These are phyloP conservation scores for Drosophila pseudoananassae DNA, from an alignment of 1,140 invertebrate genomes.

Conservation along the genomic window DNA sequence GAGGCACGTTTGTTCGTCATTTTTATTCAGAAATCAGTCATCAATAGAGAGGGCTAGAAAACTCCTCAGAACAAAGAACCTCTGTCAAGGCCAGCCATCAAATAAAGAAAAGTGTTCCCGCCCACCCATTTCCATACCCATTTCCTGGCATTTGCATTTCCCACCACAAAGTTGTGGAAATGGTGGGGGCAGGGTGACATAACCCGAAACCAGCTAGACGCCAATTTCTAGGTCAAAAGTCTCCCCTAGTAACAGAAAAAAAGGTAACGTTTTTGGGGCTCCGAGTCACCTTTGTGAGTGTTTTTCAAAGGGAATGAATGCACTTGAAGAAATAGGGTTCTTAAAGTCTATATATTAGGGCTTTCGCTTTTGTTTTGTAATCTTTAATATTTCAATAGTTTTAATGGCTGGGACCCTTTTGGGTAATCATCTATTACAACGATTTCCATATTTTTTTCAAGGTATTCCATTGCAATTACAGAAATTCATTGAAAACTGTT, in stretches of 20 bases:
- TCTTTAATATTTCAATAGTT: too few species aligned
- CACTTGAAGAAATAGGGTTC: constrained; percentile 3
- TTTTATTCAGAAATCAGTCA: constrained; percentile 18
- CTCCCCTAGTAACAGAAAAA: constrained; percentile 26
- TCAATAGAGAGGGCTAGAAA: constrained; percentile 18
- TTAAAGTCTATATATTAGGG: not conserved
- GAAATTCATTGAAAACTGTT: constrained; percentile 16
- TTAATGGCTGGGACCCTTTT: too few species aligned
- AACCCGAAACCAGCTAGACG: constrained; percentile 25
- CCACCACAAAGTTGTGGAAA: constrained; percentile 29
- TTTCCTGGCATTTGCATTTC: constrained; percentile 37
- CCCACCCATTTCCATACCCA: constrained; percentile 23
- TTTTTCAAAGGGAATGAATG: not conserved
- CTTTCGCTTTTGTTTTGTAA: not conserved
- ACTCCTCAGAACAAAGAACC: constrained; percentile 12
- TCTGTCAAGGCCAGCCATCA: constrained; percentile 28
- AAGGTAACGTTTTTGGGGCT: not conserved
- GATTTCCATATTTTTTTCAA: not conserved
- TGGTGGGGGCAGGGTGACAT: constrained; percentile 31
- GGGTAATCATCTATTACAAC: too few species aligned
- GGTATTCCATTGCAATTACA: not conserved
- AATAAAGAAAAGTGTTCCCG: constrained; percentile 32
- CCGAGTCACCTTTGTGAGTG: constrained; percentile 27
- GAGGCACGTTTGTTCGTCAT: constrained; percentile 26
- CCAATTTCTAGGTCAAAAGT: constrained; percentile 31